Percentiles rank a stretch among this genome's conserved stretches.
phyloP scores from a whole-genome alignment of 2,113 vertebrate genomes.

The Alectura lathami region DNA sequence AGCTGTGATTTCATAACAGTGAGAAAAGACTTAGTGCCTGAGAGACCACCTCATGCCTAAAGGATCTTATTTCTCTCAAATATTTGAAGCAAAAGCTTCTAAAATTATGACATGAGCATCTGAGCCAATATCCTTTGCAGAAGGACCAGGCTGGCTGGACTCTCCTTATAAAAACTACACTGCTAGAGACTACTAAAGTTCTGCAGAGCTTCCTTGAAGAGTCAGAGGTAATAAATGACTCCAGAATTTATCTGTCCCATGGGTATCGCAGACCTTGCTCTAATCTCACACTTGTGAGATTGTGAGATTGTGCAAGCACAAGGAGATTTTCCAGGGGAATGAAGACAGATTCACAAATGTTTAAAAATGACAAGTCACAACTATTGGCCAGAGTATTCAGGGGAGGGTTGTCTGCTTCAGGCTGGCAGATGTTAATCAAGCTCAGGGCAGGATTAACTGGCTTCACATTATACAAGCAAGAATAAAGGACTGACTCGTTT shows the following conservation, averaged over 20 bases:
- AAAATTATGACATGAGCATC: background rate
- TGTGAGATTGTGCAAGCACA: background rate
- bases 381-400: background rate
- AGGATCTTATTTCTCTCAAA: constrained; percentile 5
- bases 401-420: background rate
- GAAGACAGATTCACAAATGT: background rate
- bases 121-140: background rate
- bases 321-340: background rate
- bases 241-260: background rate
- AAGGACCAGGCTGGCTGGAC: background rate
- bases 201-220: background rate
- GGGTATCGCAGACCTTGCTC: background rate
- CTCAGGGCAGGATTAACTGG: background rate
- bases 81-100: background rate
- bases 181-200: background rate
- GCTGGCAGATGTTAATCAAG: background rate
- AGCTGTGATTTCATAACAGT: background rate
- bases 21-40: background rate
- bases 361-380: background rate
- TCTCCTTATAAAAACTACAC: background rate
- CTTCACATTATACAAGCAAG: background rate
- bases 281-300: fast-evolving
- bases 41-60: background rate
- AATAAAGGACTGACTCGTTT: background rate
- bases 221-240: background rate